Evolutionary conservation across 2,113 vertebrate species (phyloP).

Genomic region (Eublepharis macularius): DNA sequence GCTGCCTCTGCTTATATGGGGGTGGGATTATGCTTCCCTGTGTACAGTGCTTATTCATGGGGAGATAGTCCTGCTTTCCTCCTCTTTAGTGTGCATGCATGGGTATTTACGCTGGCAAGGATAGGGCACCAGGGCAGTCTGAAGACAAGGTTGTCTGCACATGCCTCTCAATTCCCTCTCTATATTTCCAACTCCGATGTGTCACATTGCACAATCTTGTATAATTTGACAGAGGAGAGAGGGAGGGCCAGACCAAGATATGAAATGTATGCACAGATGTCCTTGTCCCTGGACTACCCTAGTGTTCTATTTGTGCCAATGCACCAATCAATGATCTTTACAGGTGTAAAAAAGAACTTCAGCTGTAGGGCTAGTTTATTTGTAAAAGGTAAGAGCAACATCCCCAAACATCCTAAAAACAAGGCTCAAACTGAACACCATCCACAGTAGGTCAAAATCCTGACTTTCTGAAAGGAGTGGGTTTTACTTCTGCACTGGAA

Average conservation of each 20-base stretch:
- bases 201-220: not conserved
- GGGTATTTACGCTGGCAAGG: not conserved
- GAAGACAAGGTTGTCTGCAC: not conserved
- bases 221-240: not conserved
- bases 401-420: not conserved
- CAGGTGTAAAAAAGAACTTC: not conserved
- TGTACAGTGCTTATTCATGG: not conserved
- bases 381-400: not conserved
- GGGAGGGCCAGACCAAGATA: not conserved
- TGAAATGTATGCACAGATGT: not conserved
- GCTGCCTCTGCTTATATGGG: too few species aligned
- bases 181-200: not conserved
- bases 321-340: not conserved
- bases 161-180: not conserved
- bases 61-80: not conserved
- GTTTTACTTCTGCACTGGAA: not conserved
- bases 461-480: not conserved
- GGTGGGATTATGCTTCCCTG: not conserved
- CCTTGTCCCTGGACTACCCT: not conserved
- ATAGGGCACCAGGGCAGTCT: not conserved
- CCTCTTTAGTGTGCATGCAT: not conserved
- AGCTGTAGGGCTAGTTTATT: fast-evolving
- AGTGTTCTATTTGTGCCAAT: too few species aligned
- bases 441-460: not conserved
- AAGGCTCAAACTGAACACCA: not conserved